A percentile compares a stretch with the other conserved stretches of the same genome.
phyloP scores from a whole-genome alignment of 1,140 invertebrate genomes.

The Aphelinus certus region DNA sequence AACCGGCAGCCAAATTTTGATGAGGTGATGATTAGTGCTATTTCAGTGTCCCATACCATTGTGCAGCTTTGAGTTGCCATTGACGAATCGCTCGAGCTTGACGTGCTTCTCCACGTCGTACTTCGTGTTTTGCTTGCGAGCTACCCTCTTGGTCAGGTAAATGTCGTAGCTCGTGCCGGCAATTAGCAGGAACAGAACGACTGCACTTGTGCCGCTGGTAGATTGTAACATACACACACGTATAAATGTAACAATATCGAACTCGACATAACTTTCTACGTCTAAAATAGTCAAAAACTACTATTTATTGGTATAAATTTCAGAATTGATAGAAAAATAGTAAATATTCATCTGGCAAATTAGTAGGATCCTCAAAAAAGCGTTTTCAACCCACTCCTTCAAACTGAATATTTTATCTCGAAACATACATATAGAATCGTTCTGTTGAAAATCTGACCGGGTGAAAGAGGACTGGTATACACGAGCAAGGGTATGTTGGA shows the following conservation, averaged over 20 bases:
- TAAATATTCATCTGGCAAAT: no score
- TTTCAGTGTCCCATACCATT: slow-evolving; percentile 49
- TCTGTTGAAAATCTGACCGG: no score
- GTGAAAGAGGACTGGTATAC: no score
- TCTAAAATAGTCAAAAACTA: no score
- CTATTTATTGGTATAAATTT: no score
- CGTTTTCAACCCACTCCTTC: no score
- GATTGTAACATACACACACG: slow-evolving; percentile 17
- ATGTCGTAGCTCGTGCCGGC: slow-evolving; percentile 65
- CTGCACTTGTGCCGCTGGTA: slow-evolving; percentile 69
- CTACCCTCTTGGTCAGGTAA: slow-evolving; percentile 54
- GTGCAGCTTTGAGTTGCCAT: slow-evolving; percentile 52
- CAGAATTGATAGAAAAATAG: no score
- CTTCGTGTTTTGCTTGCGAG: slow-evolving; percentile 42
- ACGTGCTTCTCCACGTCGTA: slow-evolving; percentile 61
- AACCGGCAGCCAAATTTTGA: no score
- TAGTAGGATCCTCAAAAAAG: no score
- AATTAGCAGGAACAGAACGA: slow-evolving; percentile 69
- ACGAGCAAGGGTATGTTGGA: neutral
- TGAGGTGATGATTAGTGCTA: no score
- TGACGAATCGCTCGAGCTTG: slow-evolving; percentile 56
- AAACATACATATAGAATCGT: slow-evolving; percentile 19
- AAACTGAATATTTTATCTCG: no score
- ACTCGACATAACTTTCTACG: no score
- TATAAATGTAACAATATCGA: neutral